These are phyloP conservation scores for Gallinago solitaria DNA, from an alignment of 2,797 vertebrate genomes.

Conservation along the genomic window DNA sequence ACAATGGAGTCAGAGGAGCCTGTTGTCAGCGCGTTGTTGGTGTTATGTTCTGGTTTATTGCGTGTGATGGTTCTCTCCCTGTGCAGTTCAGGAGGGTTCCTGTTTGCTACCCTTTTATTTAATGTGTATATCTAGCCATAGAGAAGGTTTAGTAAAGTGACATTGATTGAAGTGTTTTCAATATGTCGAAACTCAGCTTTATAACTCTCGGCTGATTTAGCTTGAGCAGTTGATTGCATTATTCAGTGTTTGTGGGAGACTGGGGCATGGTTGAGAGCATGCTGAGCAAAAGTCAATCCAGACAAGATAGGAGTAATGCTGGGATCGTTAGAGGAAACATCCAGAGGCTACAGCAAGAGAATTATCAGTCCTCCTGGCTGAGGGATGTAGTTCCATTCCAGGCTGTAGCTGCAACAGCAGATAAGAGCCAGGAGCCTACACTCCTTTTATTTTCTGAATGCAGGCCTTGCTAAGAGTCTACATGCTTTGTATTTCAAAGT, in stretches of 20 bases:
- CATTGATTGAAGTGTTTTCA: conserved; percentile 67
- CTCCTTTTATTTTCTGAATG: neutral
- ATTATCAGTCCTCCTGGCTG: neutral
- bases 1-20: neutral
- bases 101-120: conserved; percentile 39
- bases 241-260: conserved; percentile 54
- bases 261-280: conserved; percentile 49
- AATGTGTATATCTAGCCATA: conserved; percentile 11
- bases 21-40: accelerated
- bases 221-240: conserved; percentile 58
- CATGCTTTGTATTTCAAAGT: neutral
- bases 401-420: conserved; percentile 21
- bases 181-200: conserved; percentile 39
- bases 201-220: conserved; percentile 54
- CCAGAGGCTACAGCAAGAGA: conserved; percentile 29
- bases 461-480: neutral
- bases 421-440: conserved; percentile 14
- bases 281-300: conserved; percentile 61
- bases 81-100: conserved; percentile 14
- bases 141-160: conserved; percentile 46
- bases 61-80: neutral
- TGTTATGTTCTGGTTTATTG: neutral
- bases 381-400: neutral
- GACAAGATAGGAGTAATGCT: conserved; percentile 39
- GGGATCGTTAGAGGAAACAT: conserved; percentile 32